Base-by-base conservation (phyloP, 1,140 invertebrate species). In the Macrocentrus cingulum region DNA sequence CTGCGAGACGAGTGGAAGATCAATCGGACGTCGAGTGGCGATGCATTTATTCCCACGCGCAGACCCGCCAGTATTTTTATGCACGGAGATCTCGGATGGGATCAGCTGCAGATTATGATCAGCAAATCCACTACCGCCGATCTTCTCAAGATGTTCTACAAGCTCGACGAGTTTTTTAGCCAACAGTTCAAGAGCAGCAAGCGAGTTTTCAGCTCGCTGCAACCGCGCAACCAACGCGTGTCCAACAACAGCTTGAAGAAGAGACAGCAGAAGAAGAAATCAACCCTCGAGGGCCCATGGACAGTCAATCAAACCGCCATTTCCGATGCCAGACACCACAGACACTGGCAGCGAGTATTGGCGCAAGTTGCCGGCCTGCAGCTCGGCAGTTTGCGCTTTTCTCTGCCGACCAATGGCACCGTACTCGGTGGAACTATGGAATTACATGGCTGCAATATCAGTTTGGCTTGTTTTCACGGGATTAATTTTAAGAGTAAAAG, bases 401-500 rank as follows among this genome's bases (percentile, higher is more conserved):
- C 71, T 39, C 56, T 79, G 19, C 77, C 73, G 6, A 71, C 75
- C 29, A 74, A 83, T 68, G 92, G 91, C 8, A 94, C 92, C 1
- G 90, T 97, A 9, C 81, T 98, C 0, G 95, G 95, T 13, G 95
- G 95, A 22, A 93, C 91, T n/a, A 91, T 95, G 83, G 91, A 95
- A 69, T 80, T 97, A 11, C 90, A 92, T 63, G 89, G 89, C 16
- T 92, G 89, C 22, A 94, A 96, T 72, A 93, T 99, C 36, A 96
- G 94, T 9, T 81, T 99, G 32, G 95, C 94, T 5, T 98, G 95
- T 77, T 99, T 98, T 82, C 94, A 98, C 77, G 96, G 95, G 3
- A 94, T 97, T 66, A 98, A 97, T 77, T 97, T 98, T 76, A 95
- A 95, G 63, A 90, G 94, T 22, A 98, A 97, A 80, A 95, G 90